A percentile compares a stretch with the other conserved stretches of the same genome.
Evolutionary conservation across 1,140 invertebrate genomes (phyloP).

Genomic region (Mizuhopecten yessoensis): DNA sequence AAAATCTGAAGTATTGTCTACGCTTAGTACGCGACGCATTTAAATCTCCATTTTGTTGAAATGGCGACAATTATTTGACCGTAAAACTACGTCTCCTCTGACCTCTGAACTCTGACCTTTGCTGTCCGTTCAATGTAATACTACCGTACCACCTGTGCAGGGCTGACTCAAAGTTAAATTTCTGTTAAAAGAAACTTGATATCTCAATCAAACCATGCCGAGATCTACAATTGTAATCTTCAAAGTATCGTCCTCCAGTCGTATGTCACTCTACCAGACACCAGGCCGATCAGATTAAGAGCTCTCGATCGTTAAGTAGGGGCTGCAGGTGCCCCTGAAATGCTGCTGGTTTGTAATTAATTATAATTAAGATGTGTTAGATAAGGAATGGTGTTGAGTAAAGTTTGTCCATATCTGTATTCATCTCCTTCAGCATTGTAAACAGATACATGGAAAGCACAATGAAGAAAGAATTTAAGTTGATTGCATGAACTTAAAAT

Average conservation of each 20-base stretch:
- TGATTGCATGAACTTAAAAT: too few species aligned
- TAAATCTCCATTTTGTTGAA: too few species aligned
- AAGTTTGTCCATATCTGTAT: too few species aligned
- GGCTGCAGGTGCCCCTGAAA: background rate
- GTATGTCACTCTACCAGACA: background rate
- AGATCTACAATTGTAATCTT: background rate
- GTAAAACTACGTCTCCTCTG: too few species aligned
- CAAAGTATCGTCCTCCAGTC: background rate
- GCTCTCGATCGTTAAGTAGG: background rate
- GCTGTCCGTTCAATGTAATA: background rate
- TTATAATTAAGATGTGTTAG: background rate
- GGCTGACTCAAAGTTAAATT: background rate
- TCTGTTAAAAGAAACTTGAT: background rate
- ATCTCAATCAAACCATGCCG: background rate
- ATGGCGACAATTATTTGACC: too few species aligned
- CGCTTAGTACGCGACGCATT: too few species aligned
- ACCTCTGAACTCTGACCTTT: background rate
- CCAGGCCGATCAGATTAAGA: background rate
- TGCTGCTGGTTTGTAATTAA: slow-evolving; percentile 2
- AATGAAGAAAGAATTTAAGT: background rate
- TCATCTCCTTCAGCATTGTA: background rate
- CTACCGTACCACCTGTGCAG: background rate
- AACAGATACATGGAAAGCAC: background rate
- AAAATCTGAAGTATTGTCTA: too few species aligned
- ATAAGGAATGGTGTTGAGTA: background rate